Evolutionary conservation across 2,888 invertebrate species (phyloP).

Genomic region (Drosophila paramelanica): DNA sequence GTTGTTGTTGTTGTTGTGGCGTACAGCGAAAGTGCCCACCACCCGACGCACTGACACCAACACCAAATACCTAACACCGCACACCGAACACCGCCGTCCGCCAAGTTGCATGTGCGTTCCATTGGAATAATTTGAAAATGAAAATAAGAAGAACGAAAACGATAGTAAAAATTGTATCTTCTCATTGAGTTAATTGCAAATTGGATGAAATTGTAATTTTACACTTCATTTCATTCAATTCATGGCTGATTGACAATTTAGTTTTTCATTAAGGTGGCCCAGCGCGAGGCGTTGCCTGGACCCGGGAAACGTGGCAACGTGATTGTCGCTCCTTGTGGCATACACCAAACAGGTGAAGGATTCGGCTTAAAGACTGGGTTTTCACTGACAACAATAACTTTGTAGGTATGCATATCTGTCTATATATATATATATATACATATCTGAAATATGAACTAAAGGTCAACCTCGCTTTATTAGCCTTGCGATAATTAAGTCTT

Average conservation of each 20-base stretch:
- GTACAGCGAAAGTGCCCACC: constrained; percentile 58
- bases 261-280: constrained; percentile 81
- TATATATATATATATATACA: no score
- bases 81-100: constrained; percentile 26
- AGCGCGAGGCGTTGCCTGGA: constrained; percentile 5
- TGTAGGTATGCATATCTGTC: no score
- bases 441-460: no score
- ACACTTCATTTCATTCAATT: constrained; percentile 83
- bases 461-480: no score
- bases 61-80: no score
- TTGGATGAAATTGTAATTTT: constrained; percentile 85
- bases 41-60: constrained; percentile 36
- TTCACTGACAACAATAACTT: no score
- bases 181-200: constrained; percentile 84
- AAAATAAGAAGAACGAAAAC: constrained; percentile 25
- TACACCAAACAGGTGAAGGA: constrained; percentile 6
- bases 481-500: no score
- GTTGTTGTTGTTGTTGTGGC: constrained; percentile 30
- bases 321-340: constrained; percentile 40
- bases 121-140: constrained; percentile 80
- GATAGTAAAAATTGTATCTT: constrained; percentile 58
- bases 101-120: constrained; percentile 71
- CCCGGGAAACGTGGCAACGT: not conserved
- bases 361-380: not conserved
- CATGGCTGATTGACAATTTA: constrained; percentile 84